Evolutionary conservation across 64 coral and sea anemone genomes (phyloP), one percentile per base, ranked within the genome.

Genomic region (Pocillopora damicornis): DNA sequence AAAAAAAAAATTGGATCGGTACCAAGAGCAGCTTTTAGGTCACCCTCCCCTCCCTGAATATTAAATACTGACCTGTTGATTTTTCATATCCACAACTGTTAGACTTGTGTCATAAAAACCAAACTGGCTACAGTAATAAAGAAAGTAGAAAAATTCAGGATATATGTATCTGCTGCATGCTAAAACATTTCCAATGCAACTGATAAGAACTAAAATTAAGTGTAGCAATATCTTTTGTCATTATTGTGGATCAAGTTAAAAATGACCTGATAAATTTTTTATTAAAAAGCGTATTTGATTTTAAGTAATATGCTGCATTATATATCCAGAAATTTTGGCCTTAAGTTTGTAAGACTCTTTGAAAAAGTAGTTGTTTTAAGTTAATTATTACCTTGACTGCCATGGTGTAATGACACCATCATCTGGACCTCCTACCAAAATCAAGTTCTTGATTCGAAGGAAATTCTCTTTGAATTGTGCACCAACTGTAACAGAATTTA

Each of bases 341-440:
- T n/a, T n/a, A n/a, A 30, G 30, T 30, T 30, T 30, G 9, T 1
- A 22, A 16, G 16, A 67, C 18, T 78, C 57, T 18, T 35, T n/a
- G 37, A 37, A 38, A 78, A 30, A 8, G 13, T 63, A n/a, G 30
- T 84, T 14, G 66, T 69, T 38, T 63, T 13, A 66, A 1, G 20
- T 15, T n/a, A 15, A 58, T 68, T 7, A 51, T 75, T 92, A 99
- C 97, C 87, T 91, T 79, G 97, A 99, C 45, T 99, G 93, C 97
- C 97, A 99, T 2, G 97, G 97, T 56, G 90, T 99, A 16, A 99
- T 99, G 16, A 99, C 97, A 18, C 93, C 97, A 88, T 99, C 97
- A 88, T 95, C 93, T 65, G 97, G 97, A 11, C 97, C 97, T 62
- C 97, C 93, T 77, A 99, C 88, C 45, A 99, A 71, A 38, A 95